Conservation (phyloP, 2,113 vertebrate genomes). For the Oreotrochilus melanogaster region DNA sequence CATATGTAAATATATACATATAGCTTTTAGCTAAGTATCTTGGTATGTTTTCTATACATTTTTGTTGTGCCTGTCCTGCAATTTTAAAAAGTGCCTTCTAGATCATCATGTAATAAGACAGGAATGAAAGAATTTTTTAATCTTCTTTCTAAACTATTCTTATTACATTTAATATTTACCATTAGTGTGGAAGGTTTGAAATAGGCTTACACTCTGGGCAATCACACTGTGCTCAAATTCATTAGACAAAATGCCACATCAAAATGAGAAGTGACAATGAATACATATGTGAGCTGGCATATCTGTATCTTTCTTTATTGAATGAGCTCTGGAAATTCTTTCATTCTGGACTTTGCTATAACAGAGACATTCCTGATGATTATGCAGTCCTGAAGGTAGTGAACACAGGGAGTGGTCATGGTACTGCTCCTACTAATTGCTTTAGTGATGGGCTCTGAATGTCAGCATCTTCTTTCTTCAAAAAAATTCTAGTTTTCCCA, state of each 20-base stretch:
- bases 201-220: neutral
- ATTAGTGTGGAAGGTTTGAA: neutral
- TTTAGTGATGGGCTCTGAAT: neutral
- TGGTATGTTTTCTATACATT: neutral
- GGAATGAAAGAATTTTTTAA: neutral
- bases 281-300: neutral
- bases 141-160: neutral
- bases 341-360: neutral
- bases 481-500: neutral
- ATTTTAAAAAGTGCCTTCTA: neutral
- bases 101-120: neutral
- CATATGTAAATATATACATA: neutral
- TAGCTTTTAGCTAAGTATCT: neutral
- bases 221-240: neutral
- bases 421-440: neutral
- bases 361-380: neutral
- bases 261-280: neutral
- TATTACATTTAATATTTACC: neutral
- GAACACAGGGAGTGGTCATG: neutral
- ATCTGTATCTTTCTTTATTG: neutral
- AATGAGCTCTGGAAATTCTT: neutral
- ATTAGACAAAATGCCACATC: neutral
- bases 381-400: neutral
- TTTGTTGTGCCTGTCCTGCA: neutral
- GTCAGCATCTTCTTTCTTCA: neutral